A percentile compares a stretch with the other conserved stretches of the same genome.
These are phyloP conservation scores for Steromphala cineraria DNA, from an alignment of 2,888 invertebrate genomes.

Conservation along the genomic window DNA sequence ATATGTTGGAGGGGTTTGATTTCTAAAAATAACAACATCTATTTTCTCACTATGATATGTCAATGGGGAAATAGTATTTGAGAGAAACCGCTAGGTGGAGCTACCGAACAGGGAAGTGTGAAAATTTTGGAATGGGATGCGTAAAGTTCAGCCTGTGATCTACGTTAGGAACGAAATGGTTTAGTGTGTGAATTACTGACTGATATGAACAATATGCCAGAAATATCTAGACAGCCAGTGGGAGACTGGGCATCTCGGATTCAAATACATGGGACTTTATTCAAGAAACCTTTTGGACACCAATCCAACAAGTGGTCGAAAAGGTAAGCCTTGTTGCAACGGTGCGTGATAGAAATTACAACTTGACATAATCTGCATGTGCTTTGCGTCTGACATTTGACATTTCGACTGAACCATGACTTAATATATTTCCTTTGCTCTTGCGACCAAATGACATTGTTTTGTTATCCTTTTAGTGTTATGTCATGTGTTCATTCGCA, in stretches of 20 bases:
- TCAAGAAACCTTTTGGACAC: constrained; percentile 53
- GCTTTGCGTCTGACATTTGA: too few relatives aligned
- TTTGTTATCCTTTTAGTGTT: too few relatives aligned
- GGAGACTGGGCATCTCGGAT: constrained; percentile 58
- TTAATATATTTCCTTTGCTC: too few relatives aligned
- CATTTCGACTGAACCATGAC: too few relatives aligned
- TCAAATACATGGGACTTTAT: constrained; percentile 55
- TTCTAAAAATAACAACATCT: too few relatives aligned
- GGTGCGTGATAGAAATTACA: too few relatives aligned
- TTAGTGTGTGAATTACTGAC: neutral
- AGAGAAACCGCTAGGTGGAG: neutral
- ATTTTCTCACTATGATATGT: neutral
- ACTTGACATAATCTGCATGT: too few relatives aligned
- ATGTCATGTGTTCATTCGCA: too few relatives aligned
- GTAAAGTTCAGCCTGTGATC: neutral
- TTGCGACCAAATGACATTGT: too few relatives aligned
- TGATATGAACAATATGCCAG: constrained; percentile 59
- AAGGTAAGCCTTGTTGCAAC: constrained; percentile 47
- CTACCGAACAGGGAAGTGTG: constrained; percentile 11
- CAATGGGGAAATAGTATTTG: neutral
- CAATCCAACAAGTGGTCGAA: constrained; percentile 66
- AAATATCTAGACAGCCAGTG: constrained; percentile 40
- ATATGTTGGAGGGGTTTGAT: too few relatives aligned
- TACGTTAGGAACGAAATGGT: neutral
- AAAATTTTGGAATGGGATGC: neutral